Conservation (phyloP, 2,113 vertebrate species). For the Tricholaema leucomelas region DNA sequence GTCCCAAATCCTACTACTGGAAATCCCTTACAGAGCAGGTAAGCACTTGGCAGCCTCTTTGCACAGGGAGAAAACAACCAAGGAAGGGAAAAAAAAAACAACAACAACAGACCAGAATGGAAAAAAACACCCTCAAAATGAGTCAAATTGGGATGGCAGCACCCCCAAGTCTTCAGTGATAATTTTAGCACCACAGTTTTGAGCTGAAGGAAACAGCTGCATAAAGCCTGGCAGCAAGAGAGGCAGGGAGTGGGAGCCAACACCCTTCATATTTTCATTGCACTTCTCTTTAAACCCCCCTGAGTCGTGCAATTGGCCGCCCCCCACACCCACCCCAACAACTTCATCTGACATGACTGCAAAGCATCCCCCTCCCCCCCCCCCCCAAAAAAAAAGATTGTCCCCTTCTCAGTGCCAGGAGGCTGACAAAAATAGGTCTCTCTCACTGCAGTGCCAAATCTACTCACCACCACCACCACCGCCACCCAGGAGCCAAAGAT, state of each 20-base stretch:
- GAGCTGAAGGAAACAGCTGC: conserved; percentile 14
- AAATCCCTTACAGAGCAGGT: not conserved
- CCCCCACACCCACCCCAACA: not conserved
- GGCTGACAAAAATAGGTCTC: conserved; percentile 20
- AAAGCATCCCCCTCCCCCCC: not conserved
- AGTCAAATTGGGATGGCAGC: not conserved
- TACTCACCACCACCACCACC: not conserved
- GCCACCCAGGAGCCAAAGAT: not conserved
- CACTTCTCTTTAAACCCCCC: not conserved
- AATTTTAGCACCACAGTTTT: not conserved
- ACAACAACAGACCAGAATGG: too few relatives aligned
- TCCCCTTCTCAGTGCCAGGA: not conserved
- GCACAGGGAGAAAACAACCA: not conserved
- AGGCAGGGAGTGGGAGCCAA: not conserved
- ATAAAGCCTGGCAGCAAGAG: not conserved
- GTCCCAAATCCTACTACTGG: not conserved
- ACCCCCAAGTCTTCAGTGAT: not conserved
- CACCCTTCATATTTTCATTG: not conserved
- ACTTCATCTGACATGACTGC: not conserved
- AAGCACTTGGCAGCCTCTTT: not conserved
- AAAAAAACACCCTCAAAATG: not conserved
- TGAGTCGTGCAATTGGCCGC: not conserved
- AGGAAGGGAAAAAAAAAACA: too few relatives aligned
- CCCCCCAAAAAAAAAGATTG: not conserved
- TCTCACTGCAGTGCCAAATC: not conserved